These are phyloP conservation scores for Sternotherus odoratus DNA, from an alignment of 2,797 vertebrate species.

Conservation along the genomic window DNA sequence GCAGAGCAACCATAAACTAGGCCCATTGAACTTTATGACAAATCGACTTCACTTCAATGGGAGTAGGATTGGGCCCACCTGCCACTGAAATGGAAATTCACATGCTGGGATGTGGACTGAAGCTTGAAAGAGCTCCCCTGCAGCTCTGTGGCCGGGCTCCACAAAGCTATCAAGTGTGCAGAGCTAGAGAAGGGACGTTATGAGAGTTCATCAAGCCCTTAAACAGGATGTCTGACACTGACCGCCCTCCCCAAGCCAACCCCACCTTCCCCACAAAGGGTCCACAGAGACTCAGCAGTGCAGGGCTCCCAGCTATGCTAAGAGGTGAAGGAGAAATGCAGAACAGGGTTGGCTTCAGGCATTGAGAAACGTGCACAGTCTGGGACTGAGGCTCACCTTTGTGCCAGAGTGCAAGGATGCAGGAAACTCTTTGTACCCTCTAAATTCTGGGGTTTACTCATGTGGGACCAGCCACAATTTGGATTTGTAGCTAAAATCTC, in stretches of 20 bases:
- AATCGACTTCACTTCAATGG: background rate
- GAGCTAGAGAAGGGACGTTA: background rate
- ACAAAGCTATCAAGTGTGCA: background rate
- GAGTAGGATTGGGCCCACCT: background rate
- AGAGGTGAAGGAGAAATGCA: background rate
- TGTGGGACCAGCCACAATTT: rapidly evolving
- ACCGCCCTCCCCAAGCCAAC: background rate
- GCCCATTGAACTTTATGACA: background rate
- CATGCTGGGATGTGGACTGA: no score
- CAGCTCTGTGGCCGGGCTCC: background rate
- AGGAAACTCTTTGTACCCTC: rapidly evolving
- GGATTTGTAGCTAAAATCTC: background rate
- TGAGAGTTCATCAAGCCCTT: background rate
- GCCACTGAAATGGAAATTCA: background rate
- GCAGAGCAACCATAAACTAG: background rate
- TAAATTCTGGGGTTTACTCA: background rate
- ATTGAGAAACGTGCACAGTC: background rate
- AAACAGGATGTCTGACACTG: background rate
- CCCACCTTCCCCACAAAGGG: background rate
- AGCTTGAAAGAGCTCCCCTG: background rate
- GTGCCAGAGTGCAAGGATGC: background rate
- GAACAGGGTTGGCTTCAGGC: background rate
- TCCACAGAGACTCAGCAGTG: rapidly evolving
- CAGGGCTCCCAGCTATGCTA: rapidly evolving
- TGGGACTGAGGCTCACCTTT: background rate